phyloP scores from a whole-genome alignment of 2,888 invertebrate genomes.

The Ypsolopha scabrella region DNA sequence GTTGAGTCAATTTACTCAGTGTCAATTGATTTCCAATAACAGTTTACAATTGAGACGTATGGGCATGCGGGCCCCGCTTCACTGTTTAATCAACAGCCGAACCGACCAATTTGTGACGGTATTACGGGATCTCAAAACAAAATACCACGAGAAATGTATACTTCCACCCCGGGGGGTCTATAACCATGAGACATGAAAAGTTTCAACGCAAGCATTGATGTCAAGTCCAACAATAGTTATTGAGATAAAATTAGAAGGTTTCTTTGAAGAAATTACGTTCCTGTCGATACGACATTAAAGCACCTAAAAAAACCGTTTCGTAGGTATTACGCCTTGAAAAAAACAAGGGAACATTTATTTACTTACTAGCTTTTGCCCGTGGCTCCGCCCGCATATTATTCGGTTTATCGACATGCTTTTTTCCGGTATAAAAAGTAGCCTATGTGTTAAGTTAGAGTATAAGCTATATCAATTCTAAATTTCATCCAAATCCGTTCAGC shows the following conservation, averaged over 20 bases:
- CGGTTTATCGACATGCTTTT: too few species aligned
- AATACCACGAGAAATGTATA: conserved; percentile 26
- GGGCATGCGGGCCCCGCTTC: conserved; percentile 55
- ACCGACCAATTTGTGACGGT: conserved; percentile 39
- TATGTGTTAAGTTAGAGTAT: too few species aligned
- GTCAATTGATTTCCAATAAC: conserved; percentile 68
- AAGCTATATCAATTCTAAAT: too few species aligned
- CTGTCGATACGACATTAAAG: not conserved
- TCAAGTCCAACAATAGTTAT: conserved; percentile 4
- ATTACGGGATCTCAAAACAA: conserved; percentile 33
- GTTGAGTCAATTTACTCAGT: conserved; percentile 40
- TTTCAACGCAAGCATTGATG: conserved; percentile 12
- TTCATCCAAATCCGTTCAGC: too few species aligned
- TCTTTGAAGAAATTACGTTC: not conserved
- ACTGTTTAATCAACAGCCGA: conserved; percentile 58
- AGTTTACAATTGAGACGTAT: conserved; percentile 57
- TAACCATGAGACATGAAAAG: conserved; percentile 23
- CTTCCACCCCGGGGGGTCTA: conserved; percentile 29
- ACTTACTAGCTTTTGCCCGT: too few species aligned
- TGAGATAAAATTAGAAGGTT: conserved; percentile 9
- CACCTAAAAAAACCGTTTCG: not conserved
- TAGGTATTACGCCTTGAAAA: conserved; percentile 7
- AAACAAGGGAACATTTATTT: too few species aligned
- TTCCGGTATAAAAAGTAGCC: too few species aligned
- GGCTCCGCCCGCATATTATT: too few species aligned